Evolutionary conservation across 2,113 vertebrate species (phyloP).

Genomic region (Eleginops maclovinus): DNA sequence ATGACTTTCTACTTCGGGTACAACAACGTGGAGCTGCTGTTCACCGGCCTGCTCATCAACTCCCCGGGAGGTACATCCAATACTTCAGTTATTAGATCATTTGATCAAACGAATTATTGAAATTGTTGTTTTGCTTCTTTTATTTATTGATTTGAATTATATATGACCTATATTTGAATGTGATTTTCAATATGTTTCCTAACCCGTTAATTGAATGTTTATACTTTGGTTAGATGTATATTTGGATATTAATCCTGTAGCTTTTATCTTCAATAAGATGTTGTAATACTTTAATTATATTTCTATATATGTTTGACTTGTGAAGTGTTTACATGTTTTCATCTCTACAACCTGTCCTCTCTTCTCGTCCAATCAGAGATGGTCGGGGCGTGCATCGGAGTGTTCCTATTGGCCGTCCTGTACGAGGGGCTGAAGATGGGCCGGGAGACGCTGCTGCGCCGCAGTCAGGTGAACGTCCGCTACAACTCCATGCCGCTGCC

Average conservation of each 20-base stretch:
- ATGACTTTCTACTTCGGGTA: conserved; percentile 96
- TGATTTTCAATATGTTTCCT: neutral
- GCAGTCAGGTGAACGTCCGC: conserved; percentile 97
- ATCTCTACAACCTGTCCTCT: neutral
- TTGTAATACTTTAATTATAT: neutral
- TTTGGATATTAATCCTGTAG: neutral
- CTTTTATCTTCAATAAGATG: neutral
- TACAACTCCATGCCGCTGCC: conserved; percentile 99
- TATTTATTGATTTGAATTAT: too few relatives aligned
- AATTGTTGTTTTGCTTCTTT: too few relatives aligned
- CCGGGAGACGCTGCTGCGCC: conserved; percentile 91
- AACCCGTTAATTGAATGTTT: neutral
- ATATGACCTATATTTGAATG: neutral
- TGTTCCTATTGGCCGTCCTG: conserved; percentile 93
- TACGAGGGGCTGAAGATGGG: conserved; percentile 98
- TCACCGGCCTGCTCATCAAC: conserved; percentile 92
- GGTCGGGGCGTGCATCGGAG: conserved; percentile 93
- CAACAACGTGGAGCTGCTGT: conserved; percentile 90
- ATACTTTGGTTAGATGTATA: neutral
- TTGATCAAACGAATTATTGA: too few relatives aligned
- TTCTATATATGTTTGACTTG: too few relatives aligned
- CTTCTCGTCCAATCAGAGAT: conserved; percentile 86
- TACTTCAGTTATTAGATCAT: too few relatives aligned
- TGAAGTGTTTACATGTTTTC: neutral
- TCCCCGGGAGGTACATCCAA: conserved; percentile 93